Evolutionary conservation across 2,888 invertebrate species (phyloP).

Genomic region (Drosophila antonietae): DNA sequence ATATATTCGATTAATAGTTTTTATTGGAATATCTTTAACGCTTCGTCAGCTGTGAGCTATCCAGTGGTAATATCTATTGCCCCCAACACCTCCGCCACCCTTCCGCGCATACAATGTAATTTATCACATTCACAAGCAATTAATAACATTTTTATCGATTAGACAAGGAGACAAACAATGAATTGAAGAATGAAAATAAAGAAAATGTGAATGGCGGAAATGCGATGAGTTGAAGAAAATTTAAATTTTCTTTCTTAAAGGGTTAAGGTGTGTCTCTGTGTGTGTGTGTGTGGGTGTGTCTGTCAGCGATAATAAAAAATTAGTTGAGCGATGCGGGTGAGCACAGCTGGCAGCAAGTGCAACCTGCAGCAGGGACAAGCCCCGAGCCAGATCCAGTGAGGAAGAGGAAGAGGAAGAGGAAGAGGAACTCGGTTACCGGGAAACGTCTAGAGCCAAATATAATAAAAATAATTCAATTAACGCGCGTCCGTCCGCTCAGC

Average conservation of each 20-base stretch:
- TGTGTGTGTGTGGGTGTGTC: conserved; percentile 48
- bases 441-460: conserved; percentile 47
- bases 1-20: neutral
- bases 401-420: neutral
- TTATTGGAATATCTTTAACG: conserved; percentile 16
- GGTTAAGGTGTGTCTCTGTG: conserved; percentile 11
- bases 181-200: conserved; percentile 1
- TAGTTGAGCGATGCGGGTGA: conserved; percentile 75
- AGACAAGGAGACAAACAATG: conserved; percentile 58
- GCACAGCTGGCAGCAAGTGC: conserved; percentile 68
- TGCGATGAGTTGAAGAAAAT: conserved; percentile 42
- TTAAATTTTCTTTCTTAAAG: conserved; percentile 40
- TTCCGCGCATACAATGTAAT: conserved; percentile 26
- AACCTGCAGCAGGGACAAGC: conserved; percentile 6
- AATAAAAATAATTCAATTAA: conserved; percentile 81
- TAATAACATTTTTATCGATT: conserved; percentile 72
- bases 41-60: conserved; percentile 62
- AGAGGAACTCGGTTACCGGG: conserved; percentile 38
- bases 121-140: conserved; percentile 70
- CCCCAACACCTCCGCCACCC: neutral
- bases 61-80: neutral
- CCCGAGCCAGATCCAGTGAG: neutral
- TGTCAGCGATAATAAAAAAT: conserved; percentile 63
- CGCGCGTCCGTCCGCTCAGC: conserved; percentile 56
- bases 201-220: conserved; percentile 36